phyloP scores from a whole-genome alignment of 2,797 vertebrate genomes.

The Botia almorhae region DNA sequence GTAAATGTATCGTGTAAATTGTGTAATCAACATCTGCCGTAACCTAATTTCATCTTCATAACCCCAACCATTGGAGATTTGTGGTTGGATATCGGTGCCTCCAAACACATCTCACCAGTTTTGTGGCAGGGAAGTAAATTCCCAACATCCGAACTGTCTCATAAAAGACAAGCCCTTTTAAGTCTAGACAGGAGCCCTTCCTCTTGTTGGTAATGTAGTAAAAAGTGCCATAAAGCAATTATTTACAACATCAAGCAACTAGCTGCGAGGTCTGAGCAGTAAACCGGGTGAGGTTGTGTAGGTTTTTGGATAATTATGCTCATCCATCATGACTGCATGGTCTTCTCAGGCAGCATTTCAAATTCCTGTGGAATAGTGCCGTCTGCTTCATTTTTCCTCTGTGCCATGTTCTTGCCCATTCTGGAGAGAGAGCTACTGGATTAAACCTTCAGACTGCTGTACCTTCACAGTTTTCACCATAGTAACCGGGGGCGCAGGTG shows the following conservation, averaged over 20 bases:
- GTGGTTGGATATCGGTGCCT: conserved; percentile 31
- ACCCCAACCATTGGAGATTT: conserved; percentile 2
- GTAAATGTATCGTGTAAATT: not conserved
- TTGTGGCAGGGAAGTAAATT: conserved; percentile 74
- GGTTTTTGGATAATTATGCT: conserved; percentile 78
- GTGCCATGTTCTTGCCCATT: conserved; percentile 55
- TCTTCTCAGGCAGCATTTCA: conserved; percentile 72
- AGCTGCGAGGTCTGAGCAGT: conserved; percentile 67
- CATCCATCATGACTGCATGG: conserved; percentile 73
- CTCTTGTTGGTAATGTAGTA: conserved; percentile 83
- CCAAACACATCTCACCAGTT: conserved; percentile 67
- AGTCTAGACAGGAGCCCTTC: conserved; percentile 83
- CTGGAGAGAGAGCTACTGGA: conserved; percentile 62
- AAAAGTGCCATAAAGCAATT: conserved; percentile 77
- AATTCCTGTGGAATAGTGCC: conserved; percentile 75
- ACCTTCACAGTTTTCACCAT: conserved; percentile 83
- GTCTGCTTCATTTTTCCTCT: conserved; percentile 45
- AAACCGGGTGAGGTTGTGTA: conserved; percentile 74
- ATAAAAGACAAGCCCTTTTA: conserved; percentile 74
- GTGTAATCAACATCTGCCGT: not conserved
- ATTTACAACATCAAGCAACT: conserved; percentile 76
- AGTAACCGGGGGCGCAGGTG: conserved; percentile 81
- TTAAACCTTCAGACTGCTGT: conserved; percentile 45
- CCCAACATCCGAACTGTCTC: conserved; percentile 73
- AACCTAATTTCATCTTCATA: not conserved